These are phyloP conservation scores for Coleophora deauratella DNA, from an alignment of 2,888 invertebrate genomes.

Conservation along the genomic window DNA sequence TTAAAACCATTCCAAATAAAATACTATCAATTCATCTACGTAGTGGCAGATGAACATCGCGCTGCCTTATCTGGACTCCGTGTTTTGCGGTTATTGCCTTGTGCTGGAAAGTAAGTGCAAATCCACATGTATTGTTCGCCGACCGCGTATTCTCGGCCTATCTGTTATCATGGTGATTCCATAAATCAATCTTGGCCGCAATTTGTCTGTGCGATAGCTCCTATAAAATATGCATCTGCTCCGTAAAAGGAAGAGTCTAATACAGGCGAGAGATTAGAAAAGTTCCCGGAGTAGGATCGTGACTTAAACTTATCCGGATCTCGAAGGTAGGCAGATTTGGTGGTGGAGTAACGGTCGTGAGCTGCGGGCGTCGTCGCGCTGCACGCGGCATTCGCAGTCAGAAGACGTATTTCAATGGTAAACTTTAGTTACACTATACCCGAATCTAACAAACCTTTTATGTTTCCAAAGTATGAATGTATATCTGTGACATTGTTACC, in stretches of 20 bases:
- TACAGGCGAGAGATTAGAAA: constrained; percentile 49
- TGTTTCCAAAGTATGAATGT: too few relatives aligned
- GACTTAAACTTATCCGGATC: constrained; percentile 60
- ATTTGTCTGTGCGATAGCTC: constrained; percentile 29
- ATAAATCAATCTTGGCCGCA: constrained; percentile 37
- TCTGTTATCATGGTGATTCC: constrained; percentile 13
- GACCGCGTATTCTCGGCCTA: constrained; percentile 1
- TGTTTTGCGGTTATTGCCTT: constrained; percentile 3
- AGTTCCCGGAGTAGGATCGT: constrained; percentile 52
- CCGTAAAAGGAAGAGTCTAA: constrained; percentile 60
- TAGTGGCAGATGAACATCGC: neutral
- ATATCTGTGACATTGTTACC: too few relatives aligned
- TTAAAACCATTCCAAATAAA: too few relatives aligned
- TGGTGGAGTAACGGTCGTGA: constrained; percentile 55
- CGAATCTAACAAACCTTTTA: too few relatives aligned
- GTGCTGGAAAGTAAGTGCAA: constrained; percentile 1
- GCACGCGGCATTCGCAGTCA: constrained; percentile 27
- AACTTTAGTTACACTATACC: constrained; percentile 48
- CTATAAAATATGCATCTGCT: constrained; percentile 43
- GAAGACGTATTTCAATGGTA: constrained; percentile 13
- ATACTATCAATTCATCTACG: neutral
- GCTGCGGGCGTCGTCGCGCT: constrained; percentile 27
- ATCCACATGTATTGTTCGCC: constrained; percentile 1
- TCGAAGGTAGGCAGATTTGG: constrained; percentile 66
- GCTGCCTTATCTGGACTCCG: neutral